phyloP scores from a whole-genome alignment of 2,888 invertebrate genomes.

The Synergus umbraculus region DNA sequence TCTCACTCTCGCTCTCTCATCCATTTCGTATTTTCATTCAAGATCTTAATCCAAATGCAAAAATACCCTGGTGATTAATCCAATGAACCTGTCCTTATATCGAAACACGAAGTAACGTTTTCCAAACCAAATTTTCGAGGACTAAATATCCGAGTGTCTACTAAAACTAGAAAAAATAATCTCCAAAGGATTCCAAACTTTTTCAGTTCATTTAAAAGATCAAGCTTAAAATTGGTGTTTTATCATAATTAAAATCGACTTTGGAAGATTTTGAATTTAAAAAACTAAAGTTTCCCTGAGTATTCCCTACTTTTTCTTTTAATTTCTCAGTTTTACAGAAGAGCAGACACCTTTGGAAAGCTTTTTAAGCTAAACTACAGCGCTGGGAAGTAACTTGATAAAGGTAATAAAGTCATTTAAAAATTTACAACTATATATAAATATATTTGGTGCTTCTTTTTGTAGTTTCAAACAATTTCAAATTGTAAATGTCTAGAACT shows the following conservation, averaged over 20 bases:
- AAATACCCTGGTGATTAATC: conserved; percentile 43
- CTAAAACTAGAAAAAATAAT: not conserved
- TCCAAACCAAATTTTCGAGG: not conserved
- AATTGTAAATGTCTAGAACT: no score
- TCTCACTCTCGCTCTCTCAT: conserved; percentile 43
- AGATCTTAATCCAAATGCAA: conserved; percentile 33
- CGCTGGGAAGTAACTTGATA: not conserved
- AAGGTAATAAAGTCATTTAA: not conserved
- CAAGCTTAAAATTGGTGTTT: not conserved
- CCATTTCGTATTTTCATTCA: not conserved
- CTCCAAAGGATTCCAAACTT: not conserved
- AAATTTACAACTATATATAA: no score
- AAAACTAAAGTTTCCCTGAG: not conserved
- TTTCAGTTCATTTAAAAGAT: not conserved
- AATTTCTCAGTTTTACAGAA: not conserved
- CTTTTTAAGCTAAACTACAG: not conserved
- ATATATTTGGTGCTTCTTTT: no score
- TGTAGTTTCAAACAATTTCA: no score
- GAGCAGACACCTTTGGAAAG: not conserved
- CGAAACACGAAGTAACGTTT: conserved; percentile 50
- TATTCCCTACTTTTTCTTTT: not conserved
- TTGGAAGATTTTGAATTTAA: not conserved
- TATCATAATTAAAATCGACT: not conserved
- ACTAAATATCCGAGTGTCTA: conserved; percentile 5
- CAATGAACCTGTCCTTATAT: conserved; percentile 49